Conservation (phyloP, 2,888 invertebrate genomes). For the Villa cingulata region DNA sequence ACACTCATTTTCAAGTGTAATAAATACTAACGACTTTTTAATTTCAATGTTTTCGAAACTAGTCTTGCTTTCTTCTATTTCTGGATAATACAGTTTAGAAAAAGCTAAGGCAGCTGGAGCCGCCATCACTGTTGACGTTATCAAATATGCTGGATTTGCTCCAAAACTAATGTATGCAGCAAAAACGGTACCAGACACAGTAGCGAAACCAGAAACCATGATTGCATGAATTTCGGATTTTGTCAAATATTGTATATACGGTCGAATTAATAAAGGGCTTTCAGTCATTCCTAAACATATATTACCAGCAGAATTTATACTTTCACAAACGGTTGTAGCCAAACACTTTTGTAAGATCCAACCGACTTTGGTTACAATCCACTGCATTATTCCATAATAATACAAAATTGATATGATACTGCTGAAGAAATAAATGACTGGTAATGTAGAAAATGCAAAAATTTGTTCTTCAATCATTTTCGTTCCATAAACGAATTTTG, state of each 20-base stretch:
- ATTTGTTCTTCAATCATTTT: conserved; percentile 45
- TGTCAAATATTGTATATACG: conserved; percentile 69
- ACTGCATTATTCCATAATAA: conserved; percentile 79
- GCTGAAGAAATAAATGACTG: conserved; percentile 89
- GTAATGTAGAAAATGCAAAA: conserved; percentile 82
- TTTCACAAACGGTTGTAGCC: conserved; percentile 89
- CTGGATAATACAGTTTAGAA: conserved; percentile 84
- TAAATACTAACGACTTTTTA: conserved; percentile 49
- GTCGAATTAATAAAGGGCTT: conserved; percentile 75
- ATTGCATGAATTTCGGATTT: conserved; percentile 85
- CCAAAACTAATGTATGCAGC: conserved; percentile 88
- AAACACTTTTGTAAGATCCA: conserved; percentile 55
- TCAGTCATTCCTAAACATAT: conserved; percentile 92
- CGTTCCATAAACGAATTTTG: conserved; percentile 72
- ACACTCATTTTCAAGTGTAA: neutral
- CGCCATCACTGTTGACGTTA: conserved; percentile 92
- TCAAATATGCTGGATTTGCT: conserved; percentile 72
- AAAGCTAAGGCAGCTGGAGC: conserved; percentile 86
- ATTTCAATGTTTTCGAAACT: conserved; percentile 61
- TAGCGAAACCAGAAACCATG: conserved; percentile 89
- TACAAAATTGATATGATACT: conserved; percentile 81
- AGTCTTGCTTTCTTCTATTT: conserved; percentile 67
- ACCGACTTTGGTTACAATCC: conserved; percentile 67
- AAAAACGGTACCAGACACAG: conserved; percentile 85
- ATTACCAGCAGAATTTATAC: conserved; percentile 83